These are phyloP conservation scores for Dilophus febrilis DNA, from an alignment of 2,888 invertebrate species.

Conservation along the genomic window DNA sequence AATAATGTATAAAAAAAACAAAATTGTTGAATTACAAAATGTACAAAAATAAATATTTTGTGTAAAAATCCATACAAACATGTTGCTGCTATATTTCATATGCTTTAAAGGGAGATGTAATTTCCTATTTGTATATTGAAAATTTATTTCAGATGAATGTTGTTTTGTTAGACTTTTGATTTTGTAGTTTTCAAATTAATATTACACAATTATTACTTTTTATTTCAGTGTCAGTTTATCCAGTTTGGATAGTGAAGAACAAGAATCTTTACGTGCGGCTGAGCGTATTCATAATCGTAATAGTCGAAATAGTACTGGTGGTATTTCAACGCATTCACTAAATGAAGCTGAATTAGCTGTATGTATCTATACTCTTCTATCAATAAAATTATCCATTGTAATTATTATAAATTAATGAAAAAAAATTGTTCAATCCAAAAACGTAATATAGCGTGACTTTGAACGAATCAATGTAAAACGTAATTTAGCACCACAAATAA, in stretches of 20 bases:
- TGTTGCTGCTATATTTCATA: conserved; percentile 13
- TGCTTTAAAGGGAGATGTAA: too few relatives aligned
- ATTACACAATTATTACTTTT: too few relatives aligned
- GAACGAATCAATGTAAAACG: conserved; percentile 28
- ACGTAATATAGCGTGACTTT: conserved; percentile 27
- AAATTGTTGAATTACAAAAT: background rate
- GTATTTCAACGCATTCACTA: conserved; percentile 57
- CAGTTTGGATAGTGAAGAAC: conserved; percentile 75
- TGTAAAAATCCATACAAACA: background rate
- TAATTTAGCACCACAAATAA: conserved; percentile 34
- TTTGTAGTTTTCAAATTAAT: too few relatives aligned
- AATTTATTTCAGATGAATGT: too few relatives aligned
- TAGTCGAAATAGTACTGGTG: conserved; percentile 35
- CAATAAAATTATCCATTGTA: too few relatives aligned
- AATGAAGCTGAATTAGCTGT: conserved; percentile 79
- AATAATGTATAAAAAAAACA: background rate
- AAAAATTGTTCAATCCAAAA: too few relatives aligned
- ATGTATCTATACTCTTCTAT: too few relatives aligned
- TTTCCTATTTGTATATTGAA: too few relatives aligned
- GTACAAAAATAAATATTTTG: background rate
- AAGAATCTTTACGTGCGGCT: conserved; percentile 38
- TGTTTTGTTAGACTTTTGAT: too few relatives aligned
- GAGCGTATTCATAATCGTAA: conserved; percentile 29
- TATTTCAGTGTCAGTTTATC: conserved; percentile 57
- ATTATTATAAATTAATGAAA: too few relatives aligned